Conservation (phyloP, 1,140 invertebrate species). For the Stegodyphus dumicola region DNA sequence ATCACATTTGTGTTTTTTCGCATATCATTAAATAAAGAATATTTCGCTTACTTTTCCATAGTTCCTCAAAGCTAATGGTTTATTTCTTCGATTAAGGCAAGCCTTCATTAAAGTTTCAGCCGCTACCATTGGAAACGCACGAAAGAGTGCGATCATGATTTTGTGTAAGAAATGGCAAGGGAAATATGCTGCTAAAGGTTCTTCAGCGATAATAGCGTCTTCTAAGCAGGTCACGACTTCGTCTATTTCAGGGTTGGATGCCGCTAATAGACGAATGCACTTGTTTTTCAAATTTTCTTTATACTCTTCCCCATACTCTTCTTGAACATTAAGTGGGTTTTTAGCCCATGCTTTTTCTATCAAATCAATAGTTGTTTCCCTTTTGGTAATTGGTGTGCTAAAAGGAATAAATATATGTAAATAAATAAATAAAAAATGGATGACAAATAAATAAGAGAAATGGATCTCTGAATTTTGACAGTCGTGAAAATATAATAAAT, state of each 20-base stretch:
- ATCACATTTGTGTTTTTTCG: no score
- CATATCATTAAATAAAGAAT: no score
- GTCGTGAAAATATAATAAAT: no score
- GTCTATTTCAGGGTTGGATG: background rate
- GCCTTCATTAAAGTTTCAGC: background rate
- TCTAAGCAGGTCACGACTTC: conserved; percentile 32
- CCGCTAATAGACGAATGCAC: background rate
- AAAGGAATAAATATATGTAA: background rate
- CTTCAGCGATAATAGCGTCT: conserved; percentile 14
- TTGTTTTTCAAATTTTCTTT: conserved; percentile 65
- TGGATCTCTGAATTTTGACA: no score
- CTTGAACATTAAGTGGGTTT: conserved; percentile 64
- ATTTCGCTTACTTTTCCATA: no score
- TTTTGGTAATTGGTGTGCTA: conserved; percentile 66
- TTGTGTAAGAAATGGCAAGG: conserved; percentile 18
- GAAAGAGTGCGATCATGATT: background rate
- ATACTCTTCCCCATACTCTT: conserved; percentile 68
- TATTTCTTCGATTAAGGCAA: background rate
- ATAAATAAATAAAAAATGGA: no score
- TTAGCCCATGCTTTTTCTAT: conserved; percentile 66
- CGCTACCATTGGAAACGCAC: background rate
- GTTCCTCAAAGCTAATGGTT: background rate
- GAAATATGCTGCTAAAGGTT: conserved; percentile 20
- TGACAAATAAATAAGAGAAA: no score
- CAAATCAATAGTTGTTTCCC: conserved; percentile 59